Evolutionary conservation across 2,797 vertebrate genomes (phyloP), one percentile per base, ranked within the genome.

Genomic region (Antrozous pallidus): DNA sequence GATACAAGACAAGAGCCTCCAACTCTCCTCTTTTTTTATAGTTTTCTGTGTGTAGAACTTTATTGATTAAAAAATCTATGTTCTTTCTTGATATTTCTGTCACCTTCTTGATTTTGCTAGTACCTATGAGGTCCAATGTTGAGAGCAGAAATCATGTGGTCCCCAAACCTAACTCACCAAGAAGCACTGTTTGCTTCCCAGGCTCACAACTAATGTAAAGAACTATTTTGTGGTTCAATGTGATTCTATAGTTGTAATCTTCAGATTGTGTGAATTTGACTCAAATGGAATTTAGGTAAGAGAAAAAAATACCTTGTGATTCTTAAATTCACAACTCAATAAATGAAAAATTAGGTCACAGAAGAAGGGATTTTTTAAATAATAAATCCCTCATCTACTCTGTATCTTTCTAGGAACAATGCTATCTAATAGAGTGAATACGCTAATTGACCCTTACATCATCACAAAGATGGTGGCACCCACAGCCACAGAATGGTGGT

Each of bases 101-200:
- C 38, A 65, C n/a, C 83, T 88, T 81, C 22, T 90, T 56, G 45
- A 92, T 40, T 71, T 92, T 92, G 9, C 58, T 26, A 81, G 51
- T 4, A n/a, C 13, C 69, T 49, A 36, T 56, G 38, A 47, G 38
- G 42, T 56, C 54, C n/a, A 65, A 12, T 31, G 47, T 6, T 13
- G n/a, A 74, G 18, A 10, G 22, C 3, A 0, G n/a, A 3, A 16
- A 49, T 73, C 65, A 54, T 0, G 0, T 13, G 33, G 33, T 31
- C 6, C 11, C 24, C 12, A 90, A 17, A 81, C 6, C 3, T 28
- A 56, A 65, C 22, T 86, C 75, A 69, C 24, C 6, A 5, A 31
- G n/a, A 81, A 77, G 58, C 22, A n/a, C 6, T 69, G 3, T 10
- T 47, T 79, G 33, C 12, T 79, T 8, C 12, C 36, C 42, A 67